Evolutionary conservation across 1,140 invertebrate genomes (phyloP).

Genomic region (Branchinecta lindahli): DNA sequence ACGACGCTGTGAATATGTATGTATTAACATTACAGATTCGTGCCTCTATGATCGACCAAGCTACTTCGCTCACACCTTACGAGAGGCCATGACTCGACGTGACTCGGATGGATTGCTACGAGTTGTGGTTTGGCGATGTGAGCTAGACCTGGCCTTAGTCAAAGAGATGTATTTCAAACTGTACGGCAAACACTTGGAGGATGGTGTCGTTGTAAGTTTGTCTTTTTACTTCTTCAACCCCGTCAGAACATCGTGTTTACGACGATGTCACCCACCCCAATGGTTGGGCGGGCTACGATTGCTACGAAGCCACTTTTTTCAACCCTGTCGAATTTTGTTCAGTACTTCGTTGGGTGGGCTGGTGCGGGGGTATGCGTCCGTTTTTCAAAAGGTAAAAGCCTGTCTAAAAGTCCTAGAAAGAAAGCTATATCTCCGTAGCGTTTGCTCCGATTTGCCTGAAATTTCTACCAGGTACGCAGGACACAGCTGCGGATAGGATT

Average conservation of each 20-base stretch:
- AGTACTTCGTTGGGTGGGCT: too few relatives aligned
- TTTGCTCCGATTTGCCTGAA: too few relatives aligned
- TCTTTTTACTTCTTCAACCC: background rate
- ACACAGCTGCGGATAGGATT: too few relatives aligned
- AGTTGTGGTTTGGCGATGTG: background rate
- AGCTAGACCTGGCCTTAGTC: background rate
- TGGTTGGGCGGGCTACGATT: background rate
- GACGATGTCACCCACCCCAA: background rate
- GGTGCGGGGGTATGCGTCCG: too few relatives aligned
- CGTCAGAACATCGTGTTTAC: background rate
- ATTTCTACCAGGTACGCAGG: too few relatives aligned
- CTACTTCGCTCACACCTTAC: background rate
- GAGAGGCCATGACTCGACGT: background rate
- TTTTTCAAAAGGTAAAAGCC: too few relatives aligned
- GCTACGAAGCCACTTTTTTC: background rate
- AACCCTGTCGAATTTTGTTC: too few relatives aligned
- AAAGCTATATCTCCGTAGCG: too few relatives aligned
- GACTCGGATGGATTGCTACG: background rate
- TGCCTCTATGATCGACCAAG: background rate
- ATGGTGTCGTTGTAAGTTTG: background rate
- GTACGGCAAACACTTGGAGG: background rate
- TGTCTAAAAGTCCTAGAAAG: too few relatives aligned
- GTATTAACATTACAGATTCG: background rate
- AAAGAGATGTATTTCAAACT: background rate
- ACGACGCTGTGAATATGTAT: background rate